Conservation (phyloP, 2,797 vertebrate species). For the Pangasius larnaudii region DNA sequence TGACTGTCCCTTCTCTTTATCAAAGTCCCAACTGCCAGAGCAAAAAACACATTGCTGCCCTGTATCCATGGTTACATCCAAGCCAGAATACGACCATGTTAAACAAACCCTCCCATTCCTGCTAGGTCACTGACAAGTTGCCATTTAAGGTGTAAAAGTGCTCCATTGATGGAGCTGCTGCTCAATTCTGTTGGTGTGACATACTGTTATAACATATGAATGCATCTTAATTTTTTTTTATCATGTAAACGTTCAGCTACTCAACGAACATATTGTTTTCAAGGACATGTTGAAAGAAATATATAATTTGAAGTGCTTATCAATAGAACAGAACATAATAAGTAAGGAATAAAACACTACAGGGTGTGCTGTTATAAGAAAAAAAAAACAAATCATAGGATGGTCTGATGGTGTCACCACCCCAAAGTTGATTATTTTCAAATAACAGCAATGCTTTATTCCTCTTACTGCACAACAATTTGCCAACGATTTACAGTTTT, state of each 20-base stretch:
- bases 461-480: neutral
- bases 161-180: neutral
- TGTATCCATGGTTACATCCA: constrained; percentile 22
- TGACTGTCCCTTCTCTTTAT: neutral
- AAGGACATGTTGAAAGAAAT: neutral
- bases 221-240: neutral
- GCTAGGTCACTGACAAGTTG: neutral
- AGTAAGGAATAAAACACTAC: neutral
- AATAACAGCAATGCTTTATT: neutral
- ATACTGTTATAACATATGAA: neutral
- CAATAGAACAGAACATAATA: neutral
- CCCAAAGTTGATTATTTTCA: neutral
- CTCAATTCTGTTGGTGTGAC: neutral
- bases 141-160: neutral
- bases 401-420: neutral
- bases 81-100: neutral
- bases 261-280: neutral
- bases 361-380: neutral
- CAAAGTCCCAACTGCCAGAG: neutral
- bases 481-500: neutral
- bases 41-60: neutral
- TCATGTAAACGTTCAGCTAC: neutral
- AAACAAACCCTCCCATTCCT: neutral
- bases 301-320: neutral
- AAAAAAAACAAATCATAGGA: neutral